Evolutionary conservation across 2,797 vertebrate genomes (phyloP), one percentile per base, ranked within the genome.

Genomic region (Pseudochirops corinnae): DNA sequence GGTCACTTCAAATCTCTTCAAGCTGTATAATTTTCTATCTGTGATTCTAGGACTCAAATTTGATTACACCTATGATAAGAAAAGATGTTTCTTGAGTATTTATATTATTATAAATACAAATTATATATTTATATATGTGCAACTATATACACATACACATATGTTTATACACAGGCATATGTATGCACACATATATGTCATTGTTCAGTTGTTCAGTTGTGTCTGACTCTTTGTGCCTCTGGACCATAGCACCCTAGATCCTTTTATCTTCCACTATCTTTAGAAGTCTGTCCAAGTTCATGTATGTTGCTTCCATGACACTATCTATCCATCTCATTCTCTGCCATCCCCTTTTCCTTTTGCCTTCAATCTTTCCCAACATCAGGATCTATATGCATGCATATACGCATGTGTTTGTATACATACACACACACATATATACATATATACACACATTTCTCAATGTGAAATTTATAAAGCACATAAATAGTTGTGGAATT

Each of bases 1-100:
- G 53, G 16, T n/a, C 39, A 92, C 29, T 56, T 94, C 67, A 60
- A 56, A 95, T 94, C 91, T 91, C 58, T 57, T 90, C 18, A 91
- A 56, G 4, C 56, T 56, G 82, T 93, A 0, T 53, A 56, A 57
- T 39, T 46, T 87, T 87, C n/a, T 82, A 46, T 46, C 67, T 82
- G 21, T 87, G 74, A 87, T 87, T 46, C 74, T 50, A 46, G 74
- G 74, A 87, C 46, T 50, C 39, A 87, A 46, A 87, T 87, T 46
- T 82, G 5, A 82, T 82, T 82, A 82, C 6, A 46, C 18, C n/a
- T 39, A 46, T 92, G 93, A 58, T 3, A 91, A 93, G 46, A 94
- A 33, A 92, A 26, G 31, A 16, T 58, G 53, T 93, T 90, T 93
- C 33, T 46, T 92, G 6, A 74, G 12, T 91, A 55, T 67, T 62